phyloP scores from a whole-genome alignment of 1,140 invertebrate species.

The Drosophila pachea region DNA sequence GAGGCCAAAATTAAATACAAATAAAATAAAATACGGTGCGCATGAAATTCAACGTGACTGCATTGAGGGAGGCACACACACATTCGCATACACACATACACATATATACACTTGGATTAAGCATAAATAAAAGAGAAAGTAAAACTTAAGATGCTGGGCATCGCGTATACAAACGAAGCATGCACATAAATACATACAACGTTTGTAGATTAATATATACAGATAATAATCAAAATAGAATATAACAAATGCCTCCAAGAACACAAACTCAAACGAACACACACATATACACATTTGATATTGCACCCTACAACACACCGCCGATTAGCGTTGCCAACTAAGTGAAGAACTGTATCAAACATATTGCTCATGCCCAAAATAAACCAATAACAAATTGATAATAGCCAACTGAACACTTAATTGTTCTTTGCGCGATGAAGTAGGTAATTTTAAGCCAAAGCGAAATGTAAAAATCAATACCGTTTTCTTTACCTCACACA shows the following conservation, averaged over 20 bases:
- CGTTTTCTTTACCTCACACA: conserved; percentile 43
- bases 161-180: conserved; percentile 18
- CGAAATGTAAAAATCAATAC: conserved; percentile 71
- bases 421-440: neutral
- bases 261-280: conserved; percentile 8
- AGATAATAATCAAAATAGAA: conserved; percentile 56
- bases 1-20: conserved; percentile 52
- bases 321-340: conserved; percentile 39
- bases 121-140: conserved; percentile 77
- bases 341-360: conserved; percentile 10
- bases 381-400: neutral
- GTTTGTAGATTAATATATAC: conserved; percentile 17
- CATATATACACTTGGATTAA: conserved; percentile 22
- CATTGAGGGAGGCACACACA: conserved; percentile 37
- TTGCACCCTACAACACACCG: conserved; percentile 31
- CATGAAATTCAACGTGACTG: conserved; percentile 56
- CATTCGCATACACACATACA: neutral
- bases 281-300: conserved; percentile 4
- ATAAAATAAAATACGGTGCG: conserved; percentile 46
- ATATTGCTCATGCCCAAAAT: neutral
- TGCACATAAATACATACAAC: neutral
- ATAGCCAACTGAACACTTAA: neutral
- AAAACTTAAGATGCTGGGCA: conserved; percentile 55
- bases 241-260: conserved; percentile 19
- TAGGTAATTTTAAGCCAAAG: conserved; percentile 19